Conservation (phyloP, 2,113 vertebrate species). For the Ondatra zibethicus region DNA sequence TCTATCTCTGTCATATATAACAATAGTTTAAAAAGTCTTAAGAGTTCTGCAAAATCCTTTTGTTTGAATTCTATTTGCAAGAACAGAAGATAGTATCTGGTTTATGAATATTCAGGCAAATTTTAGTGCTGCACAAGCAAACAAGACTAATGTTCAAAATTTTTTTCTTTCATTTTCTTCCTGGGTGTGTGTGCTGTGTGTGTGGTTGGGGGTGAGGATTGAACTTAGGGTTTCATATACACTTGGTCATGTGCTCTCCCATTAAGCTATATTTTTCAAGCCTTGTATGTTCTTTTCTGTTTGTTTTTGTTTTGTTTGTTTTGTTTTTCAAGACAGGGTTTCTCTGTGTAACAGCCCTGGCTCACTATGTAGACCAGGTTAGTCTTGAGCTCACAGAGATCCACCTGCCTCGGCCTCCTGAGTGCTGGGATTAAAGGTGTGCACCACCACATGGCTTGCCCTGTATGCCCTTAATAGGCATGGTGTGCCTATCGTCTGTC, state of each 20-base stretch:
- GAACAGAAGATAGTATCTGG: neutral
- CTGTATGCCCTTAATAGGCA: neutral
- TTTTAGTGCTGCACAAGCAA: conserved; percentile 38
- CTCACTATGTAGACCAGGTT: too few relatives aligned
- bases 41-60: conserved; percentile 23
- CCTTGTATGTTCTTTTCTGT: neutral
- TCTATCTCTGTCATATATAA: neutral
- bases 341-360: too few relatives aligned
- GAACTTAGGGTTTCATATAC: neutral
- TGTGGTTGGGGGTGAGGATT: neutral
- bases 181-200: neutral
- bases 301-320: too few relatives aligned
- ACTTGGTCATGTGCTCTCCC: neutral
- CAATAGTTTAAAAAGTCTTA: conserved; percentile 44
- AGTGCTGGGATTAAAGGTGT: too few relatives aligned
- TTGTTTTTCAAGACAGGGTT: too few relatives aligned
- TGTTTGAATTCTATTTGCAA: conserved; percentile 18
- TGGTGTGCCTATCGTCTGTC: too few relatives aligned
- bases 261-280: neutral
- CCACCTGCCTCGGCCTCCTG: too few relatives aligned
- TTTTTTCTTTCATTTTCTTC: neutral
- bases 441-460: neutral
- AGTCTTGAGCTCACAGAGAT: too few relatives aligned
- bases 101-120: conserved; percentile 46
- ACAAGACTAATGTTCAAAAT: neutral